A percentile compares a stretch with the other conserved stretches of the same genome.
Conservation (phyloP, 1,140 invertebrate species). For the Heliconius hewitsoni region DNA sequence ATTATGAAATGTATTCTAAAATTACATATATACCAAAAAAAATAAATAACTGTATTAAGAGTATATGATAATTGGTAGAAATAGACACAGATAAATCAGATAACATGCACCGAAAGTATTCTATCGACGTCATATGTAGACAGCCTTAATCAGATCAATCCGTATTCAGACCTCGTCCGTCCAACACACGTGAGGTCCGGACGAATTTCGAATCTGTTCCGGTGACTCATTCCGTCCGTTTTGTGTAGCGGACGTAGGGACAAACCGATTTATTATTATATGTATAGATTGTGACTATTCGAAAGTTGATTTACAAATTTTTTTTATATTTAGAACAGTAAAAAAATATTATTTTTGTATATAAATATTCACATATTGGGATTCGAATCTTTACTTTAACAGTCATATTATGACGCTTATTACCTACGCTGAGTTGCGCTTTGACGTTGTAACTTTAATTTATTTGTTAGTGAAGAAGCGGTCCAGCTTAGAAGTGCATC, state of each 20-base stretch:
- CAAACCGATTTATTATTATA: constrained; percentile 10
- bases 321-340: not conserved
- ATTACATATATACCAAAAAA: no score
- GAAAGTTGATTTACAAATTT: not conserved
- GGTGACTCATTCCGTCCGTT: constrained; percentile 45
- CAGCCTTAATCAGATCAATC: constrained; percentile 32
- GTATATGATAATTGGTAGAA: no score
- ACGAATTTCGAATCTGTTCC: constrained; percentile 44
- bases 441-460: no score
- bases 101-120: not conserved
- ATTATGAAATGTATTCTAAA: no score
- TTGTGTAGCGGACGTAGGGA: constrained; percentile 31
- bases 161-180: constrained; percentile 37
- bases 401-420: no score
- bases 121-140: constrained; percentile 9
- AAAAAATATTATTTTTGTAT: no score
- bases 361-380: no score
- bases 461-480: no score
- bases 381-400: no score
- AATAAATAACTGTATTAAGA: no score
- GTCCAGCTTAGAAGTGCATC: no score
- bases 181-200: constrained; percentile 43
- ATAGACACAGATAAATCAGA: not conserved
- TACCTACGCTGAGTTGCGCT: no score
- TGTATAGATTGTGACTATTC: not conserved